Evolutionary conservation across 2,888 invertebrate genomes (phyloP), one percentile per base, ranked within the genome.

Genomic region (Oeneis ivallda): DNA sequence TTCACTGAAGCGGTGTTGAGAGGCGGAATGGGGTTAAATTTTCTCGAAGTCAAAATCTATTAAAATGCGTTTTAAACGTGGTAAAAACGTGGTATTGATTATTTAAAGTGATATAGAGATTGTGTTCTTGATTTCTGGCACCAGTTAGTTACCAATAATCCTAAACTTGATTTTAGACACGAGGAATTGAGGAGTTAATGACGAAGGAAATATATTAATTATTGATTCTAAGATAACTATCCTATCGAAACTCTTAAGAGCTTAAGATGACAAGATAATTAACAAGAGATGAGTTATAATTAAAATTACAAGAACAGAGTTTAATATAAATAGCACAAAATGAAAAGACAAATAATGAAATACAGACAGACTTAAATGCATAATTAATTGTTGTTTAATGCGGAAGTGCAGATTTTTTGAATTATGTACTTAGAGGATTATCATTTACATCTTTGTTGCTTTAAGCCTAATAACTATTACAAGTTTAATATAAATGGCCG

Each of bases 1-100:
- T 61, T 52, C n/a, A 61, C 37, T 61, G 52, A 41, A 61, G 61
- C 50, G 39, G 39, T 15, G 50, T 61, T n/a, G 41, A 50, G 19
- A 37, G 41, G 41, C 61, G 41, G 52, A 52, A 37, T 47, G 37
- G 37, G 19, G 56, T 41, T 26, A 41, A 56, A 56, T 41, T 56
- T 19, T 41, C 41, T 26, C 56, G 13, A 56, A 41, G 56, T 41
- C 41, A 56, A 56, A 41, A 56, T 56, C 53, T 53, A 50, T 26
- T 50, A 26, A 50, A 17, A 47, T 8, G 10, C 26, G 26, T 37
- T 37, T 37, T 37, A 9, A 37, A 37, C 9, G 7, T 9, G 37
- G 37, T 37, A 8, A 37, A 37, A 37, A 9, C 7, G 7, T 8
- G 4, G 4, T 9, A 37, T 37, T 37, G 9, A 8, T 37, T 37